phyloP scores from a whole-genome alignment of 2,113 vertebrate genomes.

The Variabilichromis moorii region DNA sequence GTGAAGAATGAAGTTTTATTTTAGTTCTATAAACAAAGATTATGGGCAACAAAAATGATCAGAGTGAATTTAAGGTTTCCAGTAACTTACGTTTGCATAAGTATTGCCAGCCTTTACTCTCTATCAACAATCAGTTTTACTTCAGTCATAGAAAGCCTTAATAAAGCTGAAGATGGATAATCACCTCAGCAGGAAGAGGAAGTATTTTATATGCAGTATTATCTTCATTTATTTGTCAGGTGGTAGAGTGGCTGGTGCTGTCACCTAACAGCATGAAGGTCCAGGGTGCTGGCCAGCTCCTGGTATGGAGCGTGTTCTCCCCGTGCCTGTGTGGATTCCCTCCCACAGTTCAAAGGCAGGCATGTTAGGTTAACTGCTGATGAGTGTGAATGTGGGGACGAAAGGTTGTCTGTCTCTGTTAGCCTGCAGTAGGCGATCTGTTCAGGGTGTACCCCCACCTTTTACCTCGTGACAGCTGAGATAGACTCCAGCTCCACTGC shows the following conservation, averaged over 20 bases:
- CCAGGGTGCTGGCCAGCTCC: not conserved
- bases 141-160: not conserved
- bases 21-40: not conserved
- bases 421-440: not conserved
- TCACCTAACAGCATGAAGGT: not conserved
- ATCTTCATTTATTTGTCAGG: not conserved
- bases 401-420: not conserved
- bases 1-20: not conserved
- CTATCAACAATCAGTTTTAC: not conserved
- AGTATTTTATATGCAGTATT: not conserved
- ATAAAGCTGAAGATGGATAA: not conserved
- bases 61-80: not conserved
- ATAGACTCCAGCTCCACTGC: not conserved
- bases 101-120: not conserved
- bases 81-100: rapidly evolving
- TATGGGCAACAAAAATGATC: not conserved
- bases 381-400: not conserved
- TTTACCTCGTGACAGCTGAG: not conserved
- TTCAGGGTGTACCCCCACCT: not conserved
- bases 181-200: not conserved
- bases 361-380: not conserved
- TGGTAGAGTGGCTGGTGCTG: not conserved
- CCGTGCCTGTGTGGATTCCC: not conserved
- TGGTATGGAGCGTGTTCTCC: not conserved
- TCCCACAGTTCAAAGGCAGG: not conserved